A percentile compares a stretch with the other conserved stretches of the same genome.
These are phyloP conservation scores for Nomada ferruginata DNA, from an alignment of 2,888 invertebrate genomes.

Conservation along the genomic window DNA sequence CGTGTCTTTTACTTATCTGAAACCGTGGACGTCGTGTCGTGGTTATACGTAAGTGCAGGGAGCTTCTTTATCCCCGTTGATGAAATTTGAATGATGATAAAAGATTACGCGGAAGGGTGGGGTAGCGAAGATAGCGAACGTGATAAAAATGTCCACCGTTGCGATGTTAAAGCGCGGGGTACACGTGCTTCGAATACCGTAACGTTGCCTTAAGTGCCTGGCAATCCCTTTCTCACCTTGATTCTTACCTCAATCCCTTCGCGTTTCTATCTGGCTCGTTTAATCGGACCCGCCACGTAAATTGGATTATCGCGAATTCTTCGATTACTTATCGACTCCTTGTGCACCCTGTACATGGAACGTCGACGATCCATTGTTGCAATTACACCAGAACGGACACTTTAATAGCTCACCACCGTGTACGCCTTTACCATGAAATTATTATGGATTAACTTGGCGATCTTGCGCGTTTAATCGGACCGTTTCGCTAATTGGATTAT, in stretches of 20 bases:
- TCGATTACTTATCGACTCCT: constrained; percentile 33
- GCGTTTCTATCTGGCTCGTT: constrained; percentile 50
- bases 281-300: constrained; percentile 59
- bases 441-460: neutral
- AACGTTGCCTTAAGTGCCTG: constrained; percentile 40
- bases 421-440: neutral
- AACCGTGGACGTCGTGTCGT: constrained; percentile 18
- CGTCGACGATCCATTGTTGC: constrained; percentile 54
- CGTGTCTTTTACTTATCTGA: constrained; percentile 27
- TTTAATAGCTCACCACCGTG: neutral
- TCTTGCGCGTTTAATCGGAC: neutral
- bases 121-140: constrained; percentile 26
- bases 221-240: constrained; percentile 9
- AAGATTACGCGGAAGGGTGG: constrained; percentile 50
- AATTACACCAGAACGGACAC: neutral
- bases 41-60: neutral
- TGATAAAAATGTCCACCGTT: constrained; percentile 63
- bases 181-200: constrained; percentile 64
- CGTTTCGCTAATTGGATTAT: neutral
- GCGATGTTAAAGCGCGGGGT: constrained; percentile 54
- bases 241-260: constrained; percentile 36
- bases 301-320: constrained; percentile 59
- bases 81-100: constrained; percentile 68
- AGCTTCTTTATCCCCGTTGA: constrained; percentile 32
- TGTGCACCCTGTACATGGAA: constrained; percentile 36